phyloP scores from a whole-genome alignment of 2,797 vertebrate species.

The Siniperca obscura region DNA sequence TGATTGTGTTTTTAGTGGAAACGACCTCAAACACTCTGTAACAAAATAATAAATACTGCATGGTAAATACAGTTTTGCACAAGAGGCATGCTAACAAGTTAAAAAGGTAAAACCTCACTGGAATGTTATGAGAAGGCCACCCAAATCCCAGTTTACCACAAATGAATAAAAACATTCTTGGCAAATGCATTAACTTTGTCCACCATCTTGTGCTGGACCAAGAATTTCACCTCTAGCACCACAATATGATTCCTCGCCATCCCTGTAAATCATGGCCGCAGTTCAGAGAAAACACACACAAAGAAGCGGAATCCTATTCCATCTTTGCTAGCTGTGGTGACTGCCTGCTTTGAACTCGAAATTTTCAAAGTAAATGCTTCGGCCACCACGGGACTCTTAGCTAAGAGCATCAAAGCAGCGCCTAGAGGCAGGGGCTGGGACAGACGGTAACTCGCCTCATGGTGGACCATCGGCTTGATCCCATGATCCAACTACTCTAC shows the following conservation, averaged over 20 bases:
- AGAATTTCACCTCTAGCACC: constrained; percentile 47
- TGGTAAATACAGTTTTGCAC: background rate
- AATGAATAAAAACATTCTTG: constrained; percentile 56
- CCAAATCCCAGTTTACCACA: constrained; percentile 44
- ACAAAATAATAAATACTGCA: constrained; percentile 15
- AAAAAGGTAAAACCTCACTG: constrained; percentile 35
- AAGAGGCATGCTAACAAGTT: constrained; percentile 37
- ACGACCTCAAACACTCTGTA: constrained; percentile 11
- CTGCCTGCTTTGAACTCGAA: constrained; percentile 68
- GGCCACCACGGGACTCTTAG: constrained; percentile 67
- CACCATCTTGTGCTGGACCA: constrained; percentile 48
- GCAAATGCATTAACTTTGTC: constrained; percentile 41
- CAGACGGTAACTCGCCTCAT: constrained; percentile 55
- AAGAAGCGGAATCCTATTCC: constrained; percentile 61
- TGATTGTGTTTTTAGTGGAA: constrained; percentile 7
- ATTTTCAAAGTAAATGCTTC: constrained; percentile 73
- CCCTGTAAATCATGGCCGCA: constrained; percentile 47
- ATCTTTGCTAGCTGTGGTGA: constrained; percentile 54
- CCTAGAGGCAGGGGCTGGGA: constrained; percentile 61
- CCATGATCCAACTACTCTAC: constrained; percentile 47
- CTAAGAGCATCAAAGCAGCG: constrained; percentile 70
- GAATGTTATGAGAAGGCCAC: constrained; percentile 38
- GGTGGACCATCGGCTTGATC: constrained; percentile 61
- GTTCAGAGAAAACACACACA: constrained; percentile 57
- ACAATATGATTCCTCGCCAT: constrained; percentile 27